Evolutionary conservation across 2,888 invertebrate genomes (phyloP), one percentile per base, ranked within the genome.

Genomic region (Camptogramma bilineatum): DNA sequence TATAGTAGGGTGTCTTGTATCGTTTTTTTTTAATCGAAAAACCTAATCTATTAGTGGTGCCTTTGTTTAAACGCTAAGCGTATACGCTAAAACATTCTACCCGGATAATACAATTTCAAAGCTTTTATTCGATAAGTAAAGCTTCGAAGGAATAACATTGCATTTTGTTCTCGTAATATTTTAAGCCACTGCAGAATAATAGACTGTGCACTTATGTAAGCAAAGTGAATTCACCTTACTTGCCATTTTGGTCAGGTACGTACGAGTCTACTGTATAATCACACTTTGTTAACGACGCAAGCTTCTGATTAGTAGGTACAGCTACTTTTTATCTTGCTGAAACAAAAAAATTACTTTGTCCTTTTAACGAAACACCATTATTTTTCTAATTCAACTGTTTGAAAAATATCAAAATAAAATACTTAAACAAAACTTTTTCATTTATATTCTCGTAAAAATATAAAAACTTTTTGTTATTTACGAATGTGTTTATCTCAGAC

Each of bases 71-170:
- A 39, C 8, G 39, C 44, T 44, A 17, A 17, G 44, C 34, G 4
- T 34, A 34, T 7, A 34, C 3, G 34, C 44, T 44, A 44, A 17
- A 44, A 17, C 17, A 44, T 44, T 7, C 17, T 17, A 13, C 44
- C 16, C 3, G 16, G 42, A 44, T 44, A 44, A 44, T 16, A 44
- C 17, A 4, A 16, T 44, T 44, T 44, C 8, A 16, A 44, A 44
- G 8, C 16, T 17, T 44, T 44, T 44, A 44, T 44, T 44, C 16
- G 44, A 42, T 42, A 42, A 42, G 42, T 16, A 42, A n/a, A 42
- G 42, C 44, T 44, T 44, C 44, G 17, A 44, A 17, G 44, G 16
- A 44, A 44, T 44, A 16, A 44, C 44, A 44, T 44, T 44, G 34
- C 44, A 17, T 7, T 44, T n/a, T 44, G 7, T 17, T 17, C 44